These are phyloP conservation scores for Stratiomys singularior DNA, from an alignment of 2,888 invertebrate species.

Conservation along the genomic window DNA sequence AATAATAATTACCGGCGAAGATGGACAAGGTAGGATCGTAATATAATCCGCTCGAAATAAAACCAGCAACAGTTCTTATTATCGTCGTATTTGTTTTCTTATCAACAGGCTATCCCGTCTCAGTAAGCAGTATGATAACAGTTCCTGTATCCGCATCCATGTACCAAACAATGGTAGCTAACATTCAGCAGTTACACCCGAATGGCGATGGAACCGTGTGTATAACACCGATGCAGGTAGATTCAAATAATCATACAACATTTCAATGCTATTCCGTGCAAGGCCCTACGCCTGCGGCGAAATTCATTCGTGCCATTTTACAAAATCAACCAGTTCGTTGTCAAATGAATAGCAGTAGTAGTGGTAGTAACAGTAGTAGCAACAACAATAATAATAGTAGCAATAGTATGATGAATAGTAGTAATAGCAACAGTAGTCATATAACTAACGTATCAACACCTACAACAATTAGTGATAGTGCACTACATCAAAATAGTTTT, in stretches of 20 bases:
- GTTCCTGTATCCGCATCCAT: slow-evolving; percentile 94
- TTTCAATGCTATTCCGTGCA: slow-evolving; percentile 56
- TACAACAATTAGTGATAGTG: slow-evolving; percentile 42
- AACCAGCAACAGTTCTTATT: background rate
- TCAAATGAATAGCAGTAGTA: slow-evolving; percentile 59
- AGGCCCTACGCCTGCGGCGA: slow-evolving; percentile 42
- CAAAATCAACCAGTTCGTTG: slow-evolving; percentile 55
- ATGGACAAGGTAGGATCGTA: slow-evolving; percentile 80
- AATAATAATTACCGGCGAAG: slow-evolving; percentile 93
- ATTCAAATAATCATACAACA: slow-evolving; percentile 58
- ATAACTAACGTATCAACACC: slow-evolving; percentile 15
- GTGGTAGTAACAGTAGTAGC: slow-evolving; percentile 42
- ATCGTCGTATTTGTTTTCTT: background rate
- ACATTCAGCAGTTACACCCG: slow-evolving; percentile 81
- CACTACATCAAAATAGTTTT: slow-evolving; percentile 40
- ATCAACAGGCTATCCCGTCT: slow-evolving; percentile 71
- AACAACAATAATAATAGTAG: slow-evolving; percentile 48
- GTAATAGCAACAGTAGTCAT: slow-evolving; percentile 45
- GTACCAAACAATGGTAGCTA: slow-evolving; percentile 96
- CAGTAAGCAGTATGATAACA: slow-evolving; percentile 93
- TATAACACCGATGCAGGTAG: slow-evolving; percentile 86
- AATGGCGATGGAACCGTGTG: slow-evolving; percentile 83
- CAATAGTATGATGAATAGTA: slow-evolving; percentile 41
- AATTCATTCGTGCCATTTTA: slow-evolving; percentile 52
- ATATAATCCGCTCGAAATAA: too few relatives aligned